Evolutionary conservation across 2,797 vertebrate genomes (phyloP), one percentile per base, ranked within the genome.

Genomic region (Clarias pachynema): DNA sequence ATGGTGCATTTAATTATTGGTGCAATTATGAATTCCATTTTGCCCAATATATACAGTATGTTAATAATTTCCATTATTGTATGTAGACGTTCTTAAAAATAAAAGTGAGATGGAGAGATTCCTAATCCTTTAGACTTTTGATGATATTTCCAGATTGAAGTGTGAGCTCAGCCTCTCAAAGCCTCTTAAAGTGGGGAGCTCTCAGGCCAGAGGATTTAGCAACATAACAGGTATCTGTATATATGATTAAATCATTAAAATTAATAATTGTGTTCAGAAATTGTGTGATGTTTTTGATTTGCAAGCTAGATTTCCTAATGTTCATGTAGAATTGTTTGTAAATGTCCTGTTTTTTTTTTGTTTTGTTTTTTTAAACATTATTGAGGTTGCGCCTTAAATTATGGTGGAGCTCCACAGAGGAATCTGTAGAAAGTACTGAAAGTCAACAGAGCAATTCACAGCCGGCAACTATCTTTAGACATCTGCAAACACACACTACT

Each of bases 401-500:
- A 79, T 44, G 78, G 5, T 49, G n/a, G 15, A 14, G 78, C 40
- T 29, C 40, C 40, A 66, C 9, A 26, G 22, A 18, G 24, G 26
- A 49, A 66, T 66, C 8, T 66, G 14, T 12, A n/a, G n/a, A 80
- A 65, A 49, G 34, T 79, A 40, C 34, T 65, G 37, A 49, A 29
- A 65, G 62, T 80, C 62, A 80, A 68, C 53, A 57, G 29, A 31
- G 37, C 31, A 40, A 79, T 16, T 62, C 22, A 60, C 56, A 40
- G 16, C 63, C 57, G 72, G 75, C 24, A 60, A 79, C 79, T 49
- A 79, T 57, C 60, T 70, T 44, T 31, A 82, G 53, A 82, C 70
- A 62, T 82, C 57, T 62, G 40, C 59, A 83, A 69, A 62, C 34
- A 82, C 72, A 79, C n/a, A 84, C 37, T 37, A 22, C 29, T 31